Conservation (phyloP, 2,797 vertebrate species). For the Allobates femoralis region DNA sequence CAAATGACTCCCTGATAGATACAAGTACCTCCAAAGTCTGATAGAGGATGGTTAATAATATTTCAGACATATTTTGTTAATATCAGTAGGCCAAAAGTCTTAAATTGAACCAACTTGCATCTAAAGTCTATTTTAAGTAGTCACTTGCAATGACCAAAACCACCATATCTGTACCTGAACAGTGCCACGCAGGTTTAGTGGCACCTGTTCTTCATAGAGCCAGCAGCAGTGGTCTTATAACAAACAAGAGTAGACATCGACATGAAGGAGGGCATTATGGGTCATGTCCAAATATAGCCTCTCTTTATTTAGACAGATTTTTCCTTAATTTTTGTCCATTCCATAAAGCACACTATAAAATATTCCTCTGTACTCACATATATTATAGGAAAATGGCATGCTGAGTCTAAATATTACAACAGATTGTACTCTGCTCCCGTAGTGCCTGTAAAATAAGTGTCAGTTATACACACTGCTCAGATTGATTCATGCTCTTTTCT, state of each 20-base stretch:
- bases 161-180: no score
- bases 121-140: background rate
- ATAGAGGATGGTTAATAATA: background rate
- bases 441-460: constrained; percentile 32
- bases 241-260: background rate
- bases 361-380: constrained; percentile 10
- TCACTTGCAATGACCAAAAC: no score
- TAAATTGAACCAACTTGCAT: background rate
- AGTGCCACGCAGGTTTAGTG: background rate
- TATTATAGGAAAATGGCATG: constrained; percentile 21
- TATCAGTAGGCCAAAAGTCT: background rate
- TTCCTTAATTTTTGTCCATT: background rate
- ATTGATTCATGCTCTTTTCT: constrained; percentile 29
- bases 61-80: background rate
- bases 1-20: background rate
- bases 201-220: background rate
- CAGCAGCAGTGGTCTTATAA: background rate
- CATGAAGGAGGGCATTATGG: background rate
- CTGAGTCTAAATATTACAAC: constrained; percentile 41
- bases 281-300: constrained; percentile 6
- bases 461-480: constrained; percentile 10
- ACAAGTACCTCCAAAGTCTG: background rate
- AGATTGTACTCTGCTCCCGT: constrained; percentile 10
- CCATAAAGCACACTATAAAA: background rate
- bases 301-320: background rate